Percentiles rank a stretch among this genome's conserved stretches.
Conservation (phyloP, 2,113 vertebrate species). For the Condylura cristata region DNA sequence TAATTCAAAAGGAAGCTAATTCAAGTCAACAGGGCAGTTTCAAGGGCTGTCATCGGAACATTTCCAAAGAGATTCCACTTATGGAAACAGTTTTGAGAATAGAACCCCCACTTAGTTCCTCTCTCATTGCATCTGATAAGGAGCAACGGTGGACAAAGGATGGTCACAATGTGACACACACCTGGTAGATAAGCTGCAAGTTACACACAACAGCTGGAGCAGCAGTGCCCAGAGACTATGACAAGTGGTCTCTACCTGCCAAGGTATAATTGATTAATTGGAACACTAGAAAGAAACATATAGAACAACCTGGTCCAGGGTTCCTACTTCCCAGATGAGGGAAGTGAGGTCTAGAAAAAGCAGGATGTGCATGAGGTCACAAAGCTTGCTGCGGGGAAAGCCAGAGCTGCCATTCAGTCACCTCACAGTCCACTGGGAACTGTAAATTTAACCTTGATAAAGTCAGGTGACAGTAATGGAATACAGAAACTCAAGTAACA, state of each 20-base stretch:
- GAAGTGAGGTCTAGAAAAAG: neutral
- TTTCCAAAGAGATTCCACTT: neutral
- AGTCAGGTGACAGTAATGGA: neutral
- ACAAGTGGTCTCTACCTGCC: neutral
- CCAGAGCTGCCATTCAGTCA: neutral
- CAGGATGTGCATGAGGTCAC: neutral
- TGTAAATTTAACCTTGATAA: constrained; percentile 2
- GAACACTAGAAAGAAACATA: neutral
- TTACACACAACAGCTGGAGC: neutral
- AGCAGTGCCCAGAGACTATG: neutral
- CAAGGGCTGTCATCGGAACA: neutral
- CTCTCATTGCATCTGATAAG: constrained; percentile 1
- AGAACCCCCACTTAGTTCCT: neutral
- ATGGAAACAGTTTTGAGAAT: neutral
- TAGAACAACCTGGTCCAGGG: neutral
- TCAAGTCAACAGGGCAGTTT: neutral
- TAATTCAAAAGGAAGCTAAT: neutral
- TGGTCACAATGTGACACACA: neutral
- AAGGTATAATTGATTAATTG: neutral
- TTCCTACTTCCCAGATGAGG: neutral
- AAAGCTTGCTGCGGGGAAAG: neutral
- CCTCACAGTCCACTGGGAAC: neutral
- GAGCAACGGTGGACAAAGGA: neutral
- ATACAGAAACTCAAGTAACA: neutral
- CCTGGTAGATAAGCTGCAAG: neutral